Conservation (phyloP, 2,113 vertebrate genomes). For the Otolemur garnettii region DNA sequence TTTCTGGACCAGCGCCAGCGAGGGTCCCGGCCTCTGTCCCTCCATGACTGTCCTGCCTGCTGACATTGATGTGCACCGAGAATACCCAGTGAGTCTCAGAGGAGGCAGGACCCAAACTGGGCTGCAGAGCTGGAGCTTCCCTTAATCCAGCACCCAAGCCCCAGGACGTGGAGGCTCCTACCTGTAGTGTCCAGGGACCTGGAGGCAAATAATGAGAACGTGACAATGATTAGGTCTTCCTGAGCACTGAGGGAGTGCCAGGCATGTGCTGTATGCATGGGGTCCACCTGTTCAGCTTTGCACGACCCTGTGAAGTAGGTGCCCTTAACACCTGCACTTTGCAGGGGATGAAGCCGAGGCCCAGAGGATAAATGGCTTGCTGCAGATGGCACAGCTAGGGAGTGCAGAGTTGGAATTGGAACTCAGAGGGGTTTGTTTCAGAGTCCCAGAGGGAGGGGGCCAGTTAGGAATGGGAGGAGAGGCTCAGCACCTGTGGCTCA, state of each 20-base stretch:
- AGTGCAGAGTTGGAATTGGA: too few species aligned
- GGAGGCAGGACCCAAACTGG: background rate
- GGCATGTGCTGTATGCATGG: rapidly evolving
- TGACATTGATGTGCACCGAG: conserved; percentile 90
- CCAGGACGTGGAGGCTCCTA: background rate
- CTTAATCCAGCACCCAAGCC: background rate
- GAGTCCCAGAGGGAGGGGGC: background rate
- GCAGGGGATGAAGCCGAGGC: background rate
- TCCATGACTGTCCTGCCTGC: conserved; percentile 94
- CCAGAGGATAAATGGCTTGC: background rate
- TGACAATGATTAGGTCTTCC: background rate
- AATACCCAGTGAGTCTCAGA: conserved; percentile 89
- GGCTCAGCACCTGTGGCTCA: too few species aligned
- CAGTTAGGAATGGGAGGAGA: background rate
- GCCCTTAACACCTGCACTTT: background rate
- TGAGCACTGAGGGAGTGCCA: background rate
- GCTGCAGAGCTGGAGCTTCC: background rate
- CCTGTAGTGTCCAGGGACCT: rapidly evolving
- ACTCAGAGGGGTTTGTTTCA: too few species aligned
- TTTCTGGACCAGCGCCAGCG: conserved; percentile 93
- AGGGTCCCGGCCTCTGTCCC: conserved; percentile 93
- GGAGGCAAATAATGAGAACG: background rate
- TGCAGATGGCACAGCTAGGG: too few species aligned
- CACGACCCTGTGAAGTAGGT: background rate
- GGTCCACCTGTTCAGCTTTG: background rate